Evolutionary conservation across 2,888 invertebrate genomes (phyloP).

Genomic region (Apodemia mormo): DNA sequence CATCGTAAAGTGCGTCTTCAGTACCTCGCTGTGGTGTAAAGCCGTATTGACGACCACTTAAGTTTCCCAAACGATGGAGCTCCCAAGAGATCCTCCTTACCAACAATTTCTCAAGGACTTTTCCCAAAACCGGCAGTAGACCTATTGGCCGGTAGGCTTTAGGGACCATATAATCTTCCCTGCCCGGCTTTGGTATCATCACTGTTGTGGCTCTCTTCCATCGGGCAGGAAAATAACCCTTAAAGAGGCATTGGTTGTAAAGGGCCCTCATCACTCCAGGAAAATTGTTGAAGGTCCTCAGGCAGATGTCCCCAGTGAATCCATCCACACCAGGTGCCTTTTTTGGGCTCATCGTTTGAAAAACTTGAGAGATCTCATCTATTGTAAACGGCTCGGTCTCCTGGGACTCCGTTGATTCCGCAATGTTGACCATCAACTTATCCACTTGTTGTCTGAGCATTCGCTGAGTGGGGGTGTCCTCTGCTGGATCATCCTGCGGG

Average conservation of each 20-base stretch:
- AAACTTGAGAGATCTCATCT: background rate
- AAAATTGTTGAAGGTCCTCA: background rate
- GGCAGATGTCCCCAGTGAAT: background rate
- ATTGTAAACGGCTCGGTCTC: background rate
- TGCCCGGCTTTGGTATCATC: background rate
- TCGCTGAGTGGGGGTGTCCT: background rate
- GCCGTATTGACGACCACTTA: background rate
- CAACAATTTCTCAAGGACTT: background rate
- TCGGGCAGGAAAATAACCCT: background rate
- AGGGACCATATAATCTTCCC: too few relatives aligned
- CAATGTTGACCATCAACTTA: background rate
- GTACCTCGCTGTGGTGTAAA: too few relatives aligned
- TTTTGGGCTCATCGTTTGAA: constrained; percentile 18
- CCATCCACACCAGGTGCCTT: background rate
- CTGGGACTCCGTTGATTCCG: too few relatives aligned
- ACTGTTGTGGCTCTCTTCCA: background rate
- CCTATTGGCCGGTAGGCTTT: too few relatives aligned
- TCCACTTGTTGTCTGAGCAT: background rate
- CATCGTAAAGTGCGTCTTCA: too few relatives aligned
- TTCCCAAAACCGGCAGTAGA: too few relatives aligned
- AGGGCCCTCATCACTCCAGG: too few relatives aligned
- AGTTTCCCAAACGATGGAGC: too few relatives aligned
- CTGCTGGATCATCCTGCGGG: too few relatives aligned
- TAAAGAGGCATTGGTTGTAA: background rate
- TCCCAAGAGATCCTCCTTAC: background rate